Conservation (phyloP, 2,113 vertebrate species). For the Lampris megalopsis region DNA sequence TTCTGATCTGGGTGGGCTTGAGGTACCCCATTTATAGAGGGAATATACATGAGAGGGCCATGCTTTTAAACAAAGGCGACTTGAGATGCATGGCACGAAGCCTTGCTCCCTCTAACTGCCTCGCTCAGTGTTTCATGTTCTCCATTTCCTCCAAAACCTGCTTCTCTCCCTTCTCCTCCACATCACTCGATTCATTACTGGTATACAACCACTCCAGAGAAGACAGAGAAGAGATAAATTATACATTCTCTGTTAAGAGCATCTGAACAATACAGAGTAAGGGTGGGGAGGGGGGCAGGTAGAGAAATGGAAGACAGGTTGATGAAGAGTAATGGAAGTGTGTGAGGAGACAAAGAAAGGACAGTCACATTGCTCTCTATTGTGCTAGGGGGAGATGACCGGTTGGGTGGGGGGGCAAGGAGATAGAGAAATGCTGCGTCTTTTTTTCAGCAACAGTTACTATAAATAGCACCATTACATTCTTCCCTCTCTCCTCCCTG, state of each 20-base stretch:
- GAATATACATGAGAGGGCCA: conserved; percentile 47
- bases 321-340: conserved; percentile 32
- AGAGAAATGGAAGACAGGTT: conserved; percentile 37
- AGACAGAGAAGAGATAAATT: conserved; percentile 57
- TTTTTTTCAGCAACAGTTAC: conserved; percentile 63
- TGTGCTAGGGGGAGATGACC: background rate
- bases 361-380: conserved; percentile 21
- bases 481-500: conserved; percentile 52
- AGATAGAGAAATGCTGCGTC: conserved; percentile 41
- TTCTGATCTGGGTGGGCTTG: background rate
- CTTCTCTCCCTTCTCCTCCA: conserved; percentile 12
- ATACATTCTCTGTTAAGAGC: conserved; percentile 63
- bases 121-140: conserved; percentile 44
- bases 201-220: conserved; percentile 40
- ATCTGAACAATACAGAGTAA: conserved; percentile 46
- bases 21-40: background rate
- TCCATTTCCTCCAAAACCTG: conserved; percentile 6
- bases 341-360: conserved; percentile 1
- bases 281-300: conserved; percentile 15
- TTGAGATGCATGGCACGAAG: conserved; percentile 79
- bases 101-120: conserved; percentile 49
- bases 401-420: conserved; percentile 17
- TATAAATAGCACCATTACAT: conserved; percentile 81
- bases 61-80: conserved; percentile 65
- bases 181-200: conserved; percentile 45